These are phyloP conservation scores for Rhynchomys soricoides DNA, from an alignment of 2,113 vertebrate species.

Conservation along the genomic window DNA sequence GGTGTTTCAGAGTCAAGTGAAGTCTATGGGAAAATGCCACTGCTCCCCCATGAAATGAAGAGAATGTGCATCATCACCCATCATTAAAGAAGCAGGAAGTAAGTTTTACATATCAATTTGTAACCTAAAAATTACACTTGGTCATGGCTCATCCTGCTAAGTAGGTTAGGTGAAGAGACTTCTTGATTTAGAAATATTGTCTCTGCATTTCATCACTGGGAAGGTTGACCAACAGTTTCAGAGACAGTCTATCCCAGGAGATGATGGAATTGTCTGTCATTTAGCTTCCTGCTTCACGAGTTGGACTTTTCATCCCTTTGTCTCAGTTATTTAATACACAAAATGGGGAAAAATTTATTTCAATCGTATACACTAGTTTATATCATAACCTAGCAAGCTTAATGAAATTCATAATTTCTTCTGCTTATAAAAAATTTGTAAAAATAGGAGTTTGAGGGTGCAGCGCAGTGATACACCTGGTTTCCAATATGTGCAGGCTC, in stretches of 20 bases:
- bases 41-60: not conserved
- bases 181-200: not conserved
- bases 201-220: not conserved
- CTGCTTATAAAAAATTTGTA: not conserved
- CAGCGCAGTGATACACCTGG: not conserved
- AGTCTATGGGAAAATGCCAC: not conserved
- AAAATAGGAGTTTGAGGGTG: not conserved
- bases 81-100: conserved; percentile 4
- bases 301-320: not conserved
- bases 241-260: not conserved
- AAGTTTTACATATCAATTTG: not conserved
- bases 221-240: not conserved
- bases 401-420: not conserved
- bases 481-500: not conserved
- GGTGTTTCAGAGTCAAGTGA: conserved; percentile 30
- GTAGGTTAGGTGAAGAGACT: not conserved
- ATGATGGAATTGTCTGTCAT: not conserved
- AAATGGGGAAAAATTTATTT: not conserved
- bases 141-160: not conserved
- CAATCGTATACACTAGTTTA: not conserved
- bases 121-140: not conserved
- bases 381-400: not conserved
- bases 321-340: not conserved
- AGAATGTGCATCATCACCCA: not conserved
- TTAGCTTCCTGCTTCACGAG: not conserved